Conservation (phyloP, 2,888 invertebrate species). For the Cataglyphis livida region DNA sequence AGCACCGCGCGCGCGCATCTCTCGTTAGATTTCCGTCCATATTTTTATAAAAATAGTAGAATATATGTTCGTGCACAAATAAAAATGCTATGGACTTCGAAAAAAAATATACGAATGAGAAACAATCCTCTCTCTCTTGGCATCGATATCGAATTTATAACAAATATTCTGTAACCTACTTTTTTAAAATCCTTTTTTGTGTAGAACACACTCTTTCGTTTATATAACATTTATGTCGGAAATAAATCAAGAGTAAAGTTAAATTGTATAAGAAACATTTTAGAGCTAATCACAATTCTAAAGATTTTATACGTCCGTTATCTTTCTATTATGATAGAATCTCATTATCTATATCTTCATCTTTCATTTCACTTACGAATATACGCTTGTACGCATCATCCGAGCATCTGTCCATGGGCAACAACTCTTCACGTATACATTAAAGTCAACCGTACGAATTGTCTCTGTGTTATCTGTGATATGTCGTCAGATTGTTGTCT, state of each 20-base stretch:
- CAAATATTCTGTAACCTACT: slow-evolving; percentile 52
- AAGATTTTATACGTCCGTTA: background rate
- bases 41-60: slow-evolving; percentile 53
- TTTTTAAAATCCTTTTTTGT: slow-evolving; percentile 41
- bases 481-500: slow-evolving; percentile 85
- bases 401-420: slow-evolving; percentile 54
- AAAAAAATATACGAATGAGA: slow-evolving; percentile 51
- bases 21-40: slow-evolving; percentile 38
- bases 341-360: background rate
- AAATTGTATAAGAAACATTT: slow-evolving; percentile 17
- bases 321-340: background rate
- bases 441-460: slow-evolving; percentile 72
- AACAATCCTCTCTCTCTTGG: slow-evolving; percentile 24
- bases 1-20: slow-evolving; percentile 13
- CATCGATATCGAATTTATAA: slow-evolving; percentile 50
- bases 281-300: background rate
- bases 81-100: slow-evolving; percentile 45
- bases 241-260: slow-evolving; percentile 27
- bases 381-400: slow-evolving; percentile 46
- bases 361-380: slow-evolving; percentile 5
- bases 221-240: slow-evolving; percentile 6
- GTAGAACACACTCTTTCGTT: background rate
- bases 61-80: slow-evolving; percentile 41
- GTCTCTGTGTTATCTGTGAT: slow-evolving; percentile 82
- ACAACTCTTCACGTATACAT: slow-evolving; percentile 63